These are phyloP conservation scores for Eumacrocentrus americanus DNA, from an alignment of 2,888 invertebrate species.

Conservation along the genomic window DNA sequence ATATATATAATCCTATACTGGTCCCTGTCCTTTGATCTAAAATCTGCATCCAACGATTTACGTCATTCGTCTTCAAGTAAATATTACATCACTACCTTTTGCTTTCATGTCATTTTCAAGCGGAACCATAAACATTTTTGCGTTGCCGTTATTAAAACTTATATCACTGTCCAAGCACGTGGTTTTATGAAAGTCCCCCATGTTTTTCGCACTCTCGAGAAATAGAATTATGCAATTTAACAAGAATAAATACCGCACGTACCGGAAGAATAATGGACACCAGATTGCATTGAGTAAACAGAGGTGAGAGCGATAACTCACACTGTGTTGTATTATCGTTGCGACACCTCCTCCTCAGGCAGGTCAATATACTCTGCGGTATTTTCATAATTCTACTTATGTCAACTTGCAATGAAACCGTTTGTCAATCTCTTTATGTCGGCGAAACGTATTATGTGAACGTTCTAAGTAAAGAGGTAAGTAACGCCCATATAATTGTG, in stretches of 20 bases:
- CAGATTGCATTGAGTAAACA: conserved; percentile 3
- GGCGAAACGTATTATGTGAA: background rate
- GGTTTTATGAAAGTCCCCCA: background rate
- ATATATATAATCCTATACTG: background rate
- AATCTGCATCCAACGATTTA: too few species aligned
- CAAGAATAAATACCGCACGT: background rate
- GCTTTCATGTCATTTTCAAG: background rate
- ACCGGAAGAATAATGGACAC: conserved; percentile 1
- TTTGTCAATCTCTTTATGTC: conserved; percentile 6
- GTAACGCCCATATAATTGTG: background rate
- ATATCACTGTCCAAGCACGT: background rate
- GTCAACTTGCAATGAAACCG: background rate
- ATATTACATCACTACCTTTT: too few species aligned
- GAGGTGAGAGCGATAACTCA: background rate
- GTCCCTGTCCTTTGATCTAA: too few species aligned
- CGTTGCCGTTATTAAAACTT: too few species aligned
- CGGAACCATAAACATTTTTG: background rate
- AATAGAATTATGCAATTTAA: background rate
- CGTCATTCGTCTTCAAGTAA: too few species aligned
- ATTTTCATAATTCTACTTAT: background rate
- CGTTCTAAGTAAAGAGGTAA: background rate
- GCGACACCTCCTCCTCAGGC: background rate
- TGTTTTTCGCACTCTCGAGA: background rate
- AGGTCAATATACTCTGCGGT: conserved; percentile 9
- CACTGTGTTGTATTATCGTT: too few species aligned